Percentiles rank a stretch among this genome's conserved stretches.
Conservation (phyloP, 2,113 vertebrate genomes). For the Octodon degus region DNA sequence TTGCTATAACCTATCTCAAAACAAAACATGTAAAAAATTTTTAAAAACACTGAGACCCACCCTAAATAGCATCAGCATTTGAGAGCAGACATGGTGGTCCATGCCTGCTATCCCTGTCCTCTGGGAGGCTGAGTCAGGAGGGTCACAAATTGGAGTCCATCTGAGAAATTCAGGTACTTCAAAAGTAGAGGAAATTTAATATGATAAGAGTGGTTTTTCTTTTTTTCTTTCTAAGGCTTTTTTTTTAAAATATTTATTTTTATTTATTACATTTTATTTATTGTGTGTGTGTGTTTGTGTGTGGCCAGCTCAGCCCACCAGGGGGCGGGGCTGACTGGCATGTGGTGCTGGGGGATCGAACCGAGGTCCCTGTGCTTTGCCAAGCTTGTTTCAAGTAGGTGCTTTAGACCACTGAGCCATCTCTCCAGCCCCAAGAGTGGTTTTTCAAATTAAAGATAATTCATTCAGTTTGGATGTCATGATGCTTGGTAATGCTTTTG, state of each 20-base stretch:
- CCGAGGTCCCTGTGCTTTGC: too few species aligned
- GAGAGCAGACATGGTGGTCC: background rate
- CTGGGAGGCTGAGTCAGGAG: background rate
- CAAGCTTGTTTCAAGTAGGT: too few species aligned
- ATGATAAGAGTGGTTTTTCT: background rate
- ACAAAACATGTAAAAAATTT: background rate
- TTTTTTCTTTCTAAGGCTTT: too few species aligned
- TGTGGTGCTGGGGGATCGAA: too few species aligned
- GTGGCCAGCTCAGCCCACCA: too few species aligned
- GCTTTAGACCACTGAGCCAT: too few species aligned
- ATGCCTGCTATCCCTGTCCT: background rate
- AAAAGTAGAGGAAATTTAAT: background rate
- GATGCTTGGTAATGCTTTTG: background rate
- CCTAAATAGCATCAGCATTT: background rate
- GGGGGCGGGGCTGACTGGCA: too few species aligned
- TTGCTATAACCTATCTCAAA: background rate
- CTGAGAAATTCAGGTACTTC: background rate
- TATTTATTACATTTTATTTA: too few species aligned
- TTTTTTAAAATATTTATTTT: too few species aligned
- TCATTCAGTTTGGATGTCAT: background rate
- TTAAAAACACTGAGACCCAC: background rate
- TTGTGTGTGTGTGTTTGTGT: too few species aligned
- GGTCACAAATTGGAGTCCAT: background rate
- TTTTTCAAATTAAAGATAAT: background rate
- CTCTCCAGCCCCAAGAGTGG: too few species aligned